Base-by-base conservation (phyloP, 1,140 invertebrate genomes). In the Leptinotarsa lineolata region DNA sequence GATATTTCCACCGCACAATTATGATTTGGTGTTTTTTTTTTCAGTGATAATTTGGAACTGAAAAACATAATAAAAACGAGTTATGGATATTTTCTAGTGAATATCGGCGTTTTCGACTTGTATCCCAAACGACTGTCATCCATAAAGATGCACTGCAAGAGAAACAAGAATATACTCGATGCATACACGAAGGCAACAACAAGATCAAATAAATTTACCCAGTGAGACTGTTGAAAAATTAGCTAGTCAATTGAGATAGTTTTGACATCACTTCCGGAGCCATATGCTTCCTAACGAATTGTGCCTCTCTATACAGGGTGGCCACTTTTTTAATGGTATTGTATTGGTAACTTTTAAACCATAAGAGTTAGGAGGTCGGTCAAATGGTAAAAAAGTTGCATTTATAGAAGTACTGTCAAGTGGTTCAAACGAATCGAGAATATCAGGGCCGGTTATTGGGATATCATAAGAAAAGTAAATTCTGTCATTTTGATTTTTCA, bases 81-180 rank as follows among this genome's bases (percentile, higher is more conserved):
- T 21, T 77, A 72, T 70, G 78, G 78, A 18, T 22, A 68, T 44
- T 83, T 76, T 76, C 67, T 78, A 46, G 76, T 83, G 6, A 81
- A 80, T 70, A 74, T 83, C 24, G 82, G 82, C 2, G 77, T 83
- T 20, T 82, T 83, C 72, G 82, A 83, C 78, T 76, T 83, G 2
- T 82, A 81, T 73, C 82, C 82, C 11, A 83, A 83, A 74, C 79
- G 78, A 0, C 48, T 80, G 59, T 78, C 77, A 18, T 81, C 80
- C 20, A 81, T 83, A 44, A 61, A 72, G 46, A 83, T 81, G 70
- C 81, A 83, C 65, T 72, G 74, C 16, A 76, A 76, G 60, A 73
- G 80, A 67, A 82, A 80, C 48, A 75, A 73, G 44, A 72, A 77
- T 68, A 79, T 80, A 54, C 72, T 80, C 15, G 66, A 76, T 68